Conservation (phyloP, 2,113 vertebrate genomes). For the Megalops atlanticus region DNA sequence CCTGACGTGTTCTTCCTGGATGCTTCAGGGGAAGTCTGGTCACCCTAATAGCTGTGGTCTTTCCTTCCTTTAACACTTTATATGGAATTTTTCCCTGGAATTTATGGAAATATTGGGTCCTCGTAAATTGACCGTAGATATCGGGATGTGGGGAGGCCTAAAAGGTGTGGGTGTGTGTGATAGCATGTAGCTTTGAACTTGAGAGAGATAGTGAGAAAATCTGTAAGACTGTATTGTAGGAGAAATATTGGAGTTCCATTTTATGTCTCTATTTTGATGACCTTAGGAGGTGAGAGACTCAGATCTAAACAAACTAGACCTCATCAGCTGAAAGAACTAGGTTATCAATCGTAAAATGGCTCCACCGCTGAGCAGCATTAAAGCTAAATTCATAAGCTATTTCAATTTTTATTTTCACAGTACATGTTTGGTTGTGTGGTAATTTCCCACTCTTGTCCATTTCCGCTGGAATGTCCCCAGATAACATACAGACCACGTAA, state of each 20-base stretch:
- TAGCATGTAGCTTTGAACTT: not conserved
- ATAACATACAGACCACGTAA: too few relatives aligned
- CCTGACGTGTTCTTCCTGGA: not conserved
- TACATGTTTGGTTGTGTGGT: too few relatives aligned
- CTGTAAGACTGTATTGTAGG: not conserved
- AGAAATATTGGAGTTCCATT: not conserved
- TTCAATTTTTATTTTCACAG: too few relatives aligned
- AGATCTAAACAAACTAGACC: too few relatives aligned
- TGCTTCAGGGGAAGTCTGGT: conserved; percentile 55
- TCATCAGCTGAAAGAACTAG: too few relatives aligned
- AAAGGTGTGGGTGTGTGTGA: not conserved
- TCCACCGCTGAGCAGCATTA: too few relatives aligned
- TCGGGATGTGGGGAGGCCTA: not conserved
- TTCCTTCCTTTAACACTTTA: conserved; percentile 42
- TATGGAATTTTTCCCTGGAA: conserved; percentile 55
- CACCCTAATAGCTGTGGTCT: conserved; percentile 48
- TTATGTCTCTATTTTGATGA: too few relatives aligned
- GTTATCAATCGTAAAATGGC: too few relatives aligned
- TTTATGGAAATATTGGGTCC: conserved; percentile 25
- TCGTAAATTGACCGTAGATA: not conserved
- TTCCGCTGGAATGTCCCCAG: too few relatives aligned
- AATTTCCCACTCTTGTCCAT: too few relatives aligned
- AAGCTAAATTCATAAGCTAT: too few relatives aligned
- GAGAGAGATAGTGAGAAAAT: not conserved
- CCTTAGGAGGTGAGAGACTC: too few relatives aligned